Conservation (phyloP, 2,797 vertebrate species). For the Etheostoma perlongum region DNA sequence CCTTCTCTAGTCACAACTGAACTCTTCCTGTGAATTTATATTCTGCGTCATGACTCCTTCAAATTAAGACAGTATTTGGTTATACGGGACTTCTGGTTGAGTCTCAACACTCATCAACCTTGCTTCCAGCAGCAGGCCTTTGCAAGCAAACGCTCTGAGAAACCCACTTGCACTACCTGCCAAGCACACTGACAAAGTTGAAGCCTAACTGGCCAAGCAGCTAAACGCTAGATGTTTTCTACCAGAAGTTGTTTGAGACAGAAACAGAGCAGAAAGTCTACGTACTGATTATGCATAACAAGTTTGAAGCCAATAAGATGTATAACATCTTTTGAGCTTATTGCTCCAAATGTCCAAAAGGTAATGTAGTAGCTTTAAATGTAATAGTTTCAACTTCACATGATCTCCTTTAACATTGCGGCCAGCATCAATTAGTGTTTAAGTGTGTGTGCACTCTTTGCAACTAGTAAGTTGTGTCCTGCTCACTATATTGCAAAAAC, state of each 20-base stretch:
- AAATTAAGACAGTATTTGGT: background rate
- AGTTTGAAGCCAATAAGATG: background rate
- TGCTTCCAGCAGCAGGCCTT: background rate
- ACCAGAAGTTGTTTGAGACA: background rate
- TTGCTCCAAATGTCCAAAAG: background rate
- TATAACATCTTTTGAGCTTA: background rate
- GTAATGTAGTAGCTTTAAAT: background rate
- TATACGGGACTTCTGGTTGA: background rate
- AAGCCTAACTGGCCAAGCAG: background rate
- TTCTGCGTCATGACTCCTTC: slow-evolving; percentile 7
- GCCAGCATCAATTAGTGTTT: no score
- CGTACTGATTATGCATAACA: background rate
- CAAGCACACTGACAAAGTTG: background rate
- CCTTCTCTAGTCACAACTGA: background rate
- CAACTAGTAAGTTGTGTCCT: background rate
- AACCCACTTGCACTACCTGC: background rate
- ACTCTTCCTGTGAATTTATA: slow-evolving; percentile 15
- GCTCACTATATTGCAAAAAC: background rate
- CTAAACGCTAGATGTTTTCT: background rate
- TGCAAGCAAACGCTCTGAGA: background rate
- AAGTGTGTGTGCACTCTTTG: background rate
- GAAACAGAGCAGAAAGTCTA: background rate
- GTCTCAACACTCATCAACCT: background rate
- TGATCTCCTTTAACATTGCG: no score
- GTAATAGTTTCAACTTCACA: no score